Evolutionary conservation across 2,797 vertebrate species (phyloP).

Genomic region (Leptatherina wallacei): DNA sequence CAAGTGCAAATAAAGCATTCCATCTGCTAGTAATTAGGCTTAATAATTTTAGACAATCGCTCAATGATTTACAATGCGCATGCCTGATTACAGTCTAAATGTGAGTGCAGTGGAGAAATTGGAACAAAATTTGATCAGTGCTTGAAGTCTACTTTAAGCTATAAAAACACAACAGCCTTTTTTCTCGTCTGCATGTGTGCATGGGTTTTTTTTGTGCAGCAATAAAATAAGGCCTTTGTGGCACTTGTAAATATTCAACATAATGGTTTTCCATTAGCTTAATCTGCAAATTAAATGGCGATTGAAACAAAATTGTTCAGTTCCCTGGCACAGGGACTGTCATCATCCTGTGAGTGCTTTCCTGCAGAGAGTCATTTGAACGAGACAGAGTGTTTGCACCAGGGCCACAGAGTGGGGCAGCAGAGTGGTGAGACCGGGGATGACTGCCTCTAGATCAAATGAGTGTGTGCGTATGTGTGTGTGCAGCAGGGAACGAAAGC

Average conservation of each 20-base stretch:
- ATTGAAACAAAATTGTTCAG: constrained; percentile 90
- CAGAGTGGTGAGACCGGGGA: constrained; percentile 85
- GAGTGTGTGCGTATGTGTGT: constrained; percentile 51
- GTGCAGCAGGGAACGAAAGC: constrained; percentile 65
- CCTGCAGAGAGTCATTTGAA: constrained; percentile 96
- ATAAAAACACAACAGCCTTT: constrained; percentile 38
- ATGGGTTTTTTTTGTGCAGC: constrained; percentile 25
- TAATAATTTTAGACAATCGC: constrained; percentile 98
- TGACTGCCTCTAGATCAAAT: constrained; percentile 86
- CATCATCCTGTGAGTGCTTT: constrained; percentile 96
- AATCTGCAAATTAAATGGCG: constrained; percentile 97
- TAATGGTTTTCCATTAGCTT: constrained; percentile 98
- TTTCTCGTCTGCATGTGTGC: constrained; percentile 2
- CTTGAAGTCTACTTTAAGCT: constrained; percentile 33
- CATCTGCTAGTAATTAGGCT: constrained; percentile 99
- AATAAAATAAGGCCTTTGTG: constrained; percentile 89
- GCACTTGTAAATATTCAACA: constrained; percentile 88
- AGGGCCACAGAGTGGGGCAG: constrained; percentile 93
- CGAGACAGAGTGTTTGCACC: constrained; percentile 93
- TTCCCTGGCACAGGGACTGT: constrained; percentile 91
- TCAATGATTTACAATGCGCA: constrained; percentile 98
- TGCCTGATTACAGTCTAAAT: constrained; percentile 90
- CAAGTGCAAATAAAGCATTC: constrained; percentile 99
- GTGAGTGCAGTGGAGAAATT: constrained; percentile 61
- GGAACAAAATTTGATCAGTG: constrained; percentile 74